These are phyloP conservation scores for Spicauda simplicius DNA, from an alignment of 2,888 invertebrate species.

Conservation along the genomic window DNA sequence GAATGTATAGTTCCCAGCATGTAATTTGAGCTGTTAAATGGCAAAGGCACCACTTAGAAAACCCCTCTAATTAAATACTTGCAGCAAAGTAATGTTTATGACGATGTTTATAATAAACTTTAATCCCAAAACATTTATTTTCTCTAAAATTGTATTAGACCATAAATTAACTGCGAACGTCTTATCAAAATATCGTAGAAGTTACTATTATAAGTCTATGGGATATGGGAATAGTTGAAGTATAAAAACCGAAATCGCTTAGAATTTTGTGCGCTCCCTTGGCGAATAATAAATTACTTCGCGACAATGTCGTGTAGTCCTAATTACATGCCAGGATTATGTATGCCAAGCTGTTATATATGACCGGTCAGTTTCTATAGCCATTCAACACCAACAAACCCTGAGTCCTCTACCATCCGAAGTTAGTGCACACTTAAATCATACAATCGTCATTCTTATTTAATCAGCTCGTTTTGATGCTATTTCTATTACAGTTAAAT, in stretches of 20 bases:
- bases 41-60: too few species aligned
- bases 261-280: neutral
- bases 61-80: too few species aligned
- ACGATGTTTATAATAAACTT: too few species aligned
- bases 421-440: neutral
- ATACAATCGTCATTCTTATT: conserved; percentile 11
- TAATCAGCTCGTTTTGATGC: conserved; percentile 1
- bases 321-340: conserved; percentile 1
- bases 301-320: neutral
- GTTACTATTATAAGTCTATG: too few species aligned
- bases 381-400: neutral
- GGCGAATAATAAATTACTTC: neutral
- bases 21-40: neutral
- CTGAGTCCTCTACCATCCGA: conserved; percentile 12
- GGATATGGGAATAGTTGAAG: too few species aligned
- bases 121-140: too few species aligned
- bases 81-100: too few species aligned
- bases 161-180: too few species aligned
- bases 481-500: conserved; percentile 10
- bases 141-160: too few species aligned
- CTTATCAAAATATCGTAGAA: too few species aligned
- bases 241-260: neutral
- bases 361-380: neutral
- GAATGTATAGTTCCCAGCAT: neutral
- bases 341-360: neutral